Base-by-base conservation (phyloP, 1,140 invertebrate species). In the Cyclina sinensis region DNA sequence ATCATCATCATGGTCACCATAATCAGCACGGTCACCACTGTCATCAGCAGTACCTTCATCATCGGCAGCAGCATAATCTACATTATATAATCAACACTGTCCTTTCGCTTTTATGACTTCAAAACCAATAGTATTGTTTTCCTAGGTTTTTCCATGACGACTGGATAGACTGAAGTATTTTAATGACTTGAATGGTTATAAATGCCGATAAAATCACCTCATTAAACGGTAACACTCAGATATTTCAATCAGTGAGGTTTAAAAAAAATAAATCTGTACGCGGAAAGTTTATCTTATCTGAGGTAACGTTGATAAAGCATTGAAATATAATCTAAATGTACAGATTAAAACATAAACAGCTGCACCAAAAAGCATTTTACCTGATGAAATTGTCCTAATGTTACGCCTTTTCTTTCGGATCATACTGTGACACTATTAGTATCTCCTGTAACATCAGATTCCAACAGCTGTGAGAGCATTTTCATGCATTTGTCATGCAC, bases 401-500 rank as follows among this genome's bases (percentile, higher is more conserved):
- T 4, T 43, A 14, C 14, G 43, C 43, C 4, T 43, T 43, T 7
- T 43, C 14, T 4, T 43, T 7, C 4, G 43, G 43, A 14, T 4
- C 43, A 43, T 43, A n/a, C 21, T 54, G 51, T 18, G 51, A 54
- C 51, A 54, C 21, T 3, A 54, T 18, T n/a, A 62, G 18, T 62
- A 62, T n/a, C 65, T 37, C 32, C 2, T 4, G 18, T 18, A 1
- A 37, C 65, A 70, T 16, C 62, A 65, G 12, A n/a, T 1, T 70
- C 0, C 65, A 37, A 21, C 65, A 70, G 65, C 65, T 70, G 65
- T 39, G 11, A 7, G 65, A 1, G 5, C 32, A 35, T 70, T 35
- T 70, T 70, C 11, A 70, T 70, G 35, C 65, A 70, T 70, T 70
- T 70, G 65, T 70, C 65, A 70, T 70, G 35, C 7, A 65, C 11